Base-by-base conservation (phyloP, 2,113 vertebrate species). In the Solenodon paradoxus region DNA sequence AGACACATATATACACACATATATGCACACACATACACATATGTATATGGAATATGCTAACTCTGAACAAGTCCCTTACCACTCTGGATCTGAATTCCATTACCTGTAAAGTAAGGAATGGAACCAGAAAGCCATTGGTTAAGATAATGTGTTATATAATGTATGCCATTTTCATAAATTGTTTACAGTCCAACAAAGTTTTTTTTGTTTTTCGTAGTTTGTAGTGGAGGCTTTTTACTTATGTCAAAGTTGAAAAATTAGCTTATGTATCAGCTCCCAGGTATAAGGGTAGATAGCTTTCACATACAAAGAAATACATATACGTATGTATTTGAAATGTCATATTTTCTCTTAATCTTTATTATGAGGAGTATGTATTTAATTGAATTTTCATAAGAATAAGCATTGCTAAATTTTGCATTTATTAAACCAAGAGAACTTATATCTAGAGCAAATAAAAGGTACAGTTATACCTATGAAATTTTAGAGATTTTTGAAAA, bases 221-320 rank as follows among this genome's bases (percentile, higher is more conserved):
- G 93, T 75, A 98, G 90, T 97, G 96, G 59, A 83, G 88, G 75
- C 88, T 90, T 98, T 98, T 97, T 97, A 95, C 85, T 95, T 74
- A 89, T 95, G 91, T 96, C 95, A 97, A 97, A 98, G 95, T 93
- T 96, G 94, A 97, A 98, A 89, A 93, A 94, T 97, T 95, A 97
- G 93, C 97, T 98, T 96, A 97, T 95, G 72, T 92, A 69, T 95
- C 66, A 97, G 93, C 96, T 97, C 95, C 95, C 90, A 93, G 94
- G 82, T 96, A 96, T 97, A 86, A 97, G 95, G 55, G 95, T 96
- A 97, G 93, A 97, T 96, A 97, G 91, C 89, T 97, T 98, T 97
- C 75, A 97, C 91, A 97, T 95, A 97, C 79, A 95, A 95, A 98
- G 89, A 92, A 89, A 90, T n/a, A n/a, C n/a, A n/a, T n/a, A 97